A percentile compares a stretch with the other conserved stretches of the same genome.
Conservation (phyloP, 2,888 invertebrate species). For the Acleris laterana region DNA sequence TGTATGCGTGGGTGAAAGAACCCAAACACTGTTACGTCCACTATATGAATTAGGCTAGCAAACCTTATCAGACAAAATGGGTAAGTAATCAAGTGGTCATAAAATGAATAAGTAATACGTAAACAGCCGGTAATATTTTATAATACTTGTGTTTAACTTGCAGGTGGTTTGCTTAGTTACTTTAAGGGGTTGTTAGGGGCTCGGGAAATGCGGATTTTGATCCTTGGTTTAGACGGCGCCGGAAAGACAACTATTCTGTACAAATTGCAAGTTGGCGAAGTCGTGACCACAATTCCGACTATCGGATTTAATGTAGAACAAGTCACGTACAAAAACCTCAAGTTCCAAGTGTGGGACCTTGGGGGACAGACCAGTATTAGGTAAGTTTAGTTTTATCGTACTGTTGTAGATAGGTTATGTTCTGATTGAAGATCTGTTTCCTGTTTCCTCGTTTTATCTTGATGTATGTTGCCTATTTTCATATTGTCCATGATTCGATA, state of each 20-base stretch:
- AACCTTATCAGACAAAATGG: constrained; percentile 66
- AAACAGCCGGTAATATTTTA: constrained; percentile 37
- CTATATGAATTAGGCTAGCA: constrained; percentile 70
- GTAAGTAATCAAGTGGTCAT: constrained; percentile 58
- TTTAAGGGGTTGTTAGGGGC: constrained; percentile 97
- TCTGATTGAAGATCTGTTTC: constrained; percentile 35
- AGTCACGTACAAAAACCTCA: constrained; percentile 99
- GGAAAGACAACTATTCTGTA: constrained; percentile 99
- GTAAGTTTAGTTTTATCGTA: constrained; percentile 73
- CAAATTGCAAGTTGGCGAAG: constrained; percentile 98
- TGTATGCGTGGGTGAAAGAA: constrained; percentile 50
- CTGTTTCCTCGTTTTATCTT: neutral
- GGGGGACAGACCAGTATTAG: constrained; percentile 99
- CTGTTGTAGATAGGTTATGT: constrained; percentile 41
- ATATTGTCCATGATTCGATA: no score
- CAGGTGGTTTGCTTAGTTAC: constrained; percentile 98
- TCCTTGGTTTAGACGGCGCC: constrained; percentile 98
- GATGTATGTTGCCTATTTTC: neutral
- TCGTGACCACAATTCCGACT: constrained; percentile 98
- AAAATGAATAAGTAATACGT: constrained; percentile 45
- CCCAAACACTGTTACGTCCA: constrained; percentile 63
- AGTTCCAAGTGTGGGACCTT: constrained; percentile 99
- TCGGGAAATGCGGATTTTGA: constrained; percentile 98
- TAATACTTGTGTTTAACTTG: constrained; percentile 51
- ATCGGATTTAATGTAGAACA: constrained; percentile 99